Base-by-base conservation (phyloP, 2,113 vertebrate species). In the Centropus unirufus region DNA sequence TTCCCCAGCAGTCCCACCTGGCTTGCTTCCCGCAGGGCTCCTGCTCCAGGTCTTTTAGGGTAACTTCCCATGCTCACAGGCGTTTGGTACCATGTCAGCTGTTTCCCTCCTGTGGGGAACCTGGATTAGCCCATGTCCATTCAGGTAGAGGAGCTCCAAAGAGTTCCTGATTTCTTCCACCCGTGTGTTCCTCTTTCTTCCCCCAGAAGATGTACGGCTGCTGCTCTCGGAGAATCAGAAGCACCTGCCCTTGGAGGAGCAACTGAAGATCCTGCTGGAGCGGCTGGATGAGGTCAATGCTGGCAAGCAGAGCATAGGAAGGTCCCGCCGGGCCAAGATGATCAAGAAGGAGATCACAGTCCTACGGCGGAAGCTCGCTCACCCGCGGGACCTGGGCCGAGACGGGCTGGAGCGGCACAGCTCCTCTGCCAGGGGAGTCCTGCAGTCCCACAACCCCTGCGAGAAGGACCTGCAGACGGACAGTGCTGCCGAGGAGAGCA, bases 401-500 rank as follows among this genome's bases (percentile, higher is more conserved):
- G 98, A 98, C 0, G 96, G 98, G 75, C 97, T 98, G 58, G 98
- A 98, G 22, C 97, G 98, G 40, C 98, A 98, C 4, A 40, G 98
- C 70, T 83, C 97, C 62, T 95, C 97, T 9, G 89, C 97, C 95
- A 95, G 98, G 61, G 97, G 98, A 23, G 97, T 72, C 96, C 98
- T 94, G 96, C 98, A 96, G 81, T 96, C 89, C 39, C 98, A 94
- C 98, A 98, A 97, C 97, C 95, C 98, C 66, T 98, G 98, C 0
- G 98, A 98, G 96, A 98, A 98, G 97, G 98, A 98, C 26, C 94
- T 96, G 84, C 98, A 98, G 97, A 98, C 98, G 3, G 98, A 99
- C 86, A 99, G 99, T 13, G 99, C 99, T 62, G 99, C 99, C 1
- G 99, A 99, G 58, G 99, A 99, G 97, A 99, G 99, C 98, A 99